Base-by-base conservation (phyloP, 53 echinoderm and acorn worm genomes). In the Paracentrotus lividus region DNA sequence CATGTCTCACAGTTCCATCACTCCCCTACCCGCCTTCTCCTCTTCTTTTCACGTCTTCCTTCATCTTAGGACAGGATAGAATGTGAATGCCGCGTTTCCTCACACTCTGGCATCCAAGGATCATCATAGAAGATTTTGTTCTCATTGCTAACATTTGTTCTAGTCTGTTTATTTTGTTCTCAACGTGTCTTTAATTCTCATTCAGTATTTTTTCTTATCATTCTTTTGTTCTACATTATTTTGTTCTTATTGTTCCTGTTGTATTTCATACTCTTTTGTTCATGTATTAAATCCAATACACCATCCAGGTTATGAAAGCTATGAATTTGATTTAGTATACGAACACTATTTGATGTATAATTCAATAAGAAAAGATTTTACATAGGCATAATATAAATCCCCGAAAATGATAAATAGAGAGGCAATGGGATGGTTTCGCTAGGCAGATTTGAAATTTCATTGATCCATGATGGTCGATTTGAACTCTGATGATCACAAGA, bases 21-120 rank as follows among this genome's bases (percentile, higher is more conserved):
- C 49, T 52, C 32, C 69, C 91, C 45, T 12, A 44, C 15, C 27
- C 61, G 20, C 8, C 58, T 88, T 23, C 88, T 40, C 88, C 90
- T 90, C 91, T 75, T 90, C 33, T n/a, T n/a, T n/a, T 66, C 44
- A 27, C 91, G 44, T 49, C 91, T 91, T 56, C 91, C 53, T 86
- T 86, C 86, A 86, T 86, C 38, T 86, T 15, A 56, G 86, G 54
- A 86, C n/a, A n/a, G n/a, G n/a, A 86, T 55, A 36, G 54, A 6
- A 55, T 16, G 56, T 29, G 20, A 0, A 86, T 52, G n/a, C 34
- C 20, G 14, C 56, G n/a, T 56, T 55, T 36, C 8, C 86, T 55
- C 56, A 26, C 21, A 34, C 32, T 55, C 54, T 34, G 33, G 54
- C 86, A 36, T 29, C 15, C n/a, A 86, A 51, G n/a, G 42, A 8